Conservation (phyloP, 2,888 invertebrate species). For the Polylopha cassiicola region DNA sequence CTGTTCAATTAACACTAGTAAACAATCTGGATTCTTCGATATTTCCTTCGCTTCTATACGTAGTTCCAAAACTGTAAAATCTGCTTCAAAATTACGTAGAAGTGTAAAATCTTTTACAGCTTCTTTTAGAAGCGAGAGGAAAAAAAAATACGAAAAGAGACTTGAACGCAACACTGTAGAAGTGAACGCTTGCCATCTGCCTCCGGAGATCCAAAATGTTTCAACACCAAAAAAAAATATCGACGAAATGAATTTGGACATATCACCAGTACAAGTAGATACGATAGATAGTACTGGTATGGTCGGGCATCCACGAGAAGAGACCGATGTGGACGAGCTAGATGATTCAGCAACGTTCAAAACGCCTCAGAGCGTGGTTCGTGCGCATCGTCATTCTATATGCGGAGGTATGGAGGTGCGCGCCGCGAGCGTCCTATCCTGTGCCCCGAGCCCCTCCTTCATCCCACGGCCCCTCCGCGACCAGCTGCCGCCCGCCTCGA, state of each 20-base stretch:
- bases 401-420: constrained; percentile 48
- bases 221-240: constrained; percentile 60
- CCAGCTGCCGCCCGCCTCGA: constrained; percentile 59
- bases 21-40: constrained; percentile 71
- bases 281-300: constrained; percentile 63
- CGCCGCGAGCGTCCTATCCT: constrained; percentile 25
- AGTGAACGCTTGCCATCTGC: constrained; percentile 57
- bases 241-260: constrained; percentile 60
- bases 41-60: constrained; percentile 67
- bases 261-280: constrained; percentile 69
- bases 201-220: constrained; percentile 49
- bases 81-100: constrained; percentile 66
- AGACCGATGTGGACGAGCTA: constrained; percentile 50
- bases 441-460: constrained; percentile 19
- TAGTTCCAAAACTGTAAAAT: constrained; percentile 67
- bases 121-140: constrained; percentile 70
- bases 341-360: constrained; percentile 65
- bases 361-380: constrained; percentile 62
- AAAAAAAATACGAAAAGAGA: constrained; percentile 71
- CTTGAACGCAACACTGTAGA: constrained; percentile 62
- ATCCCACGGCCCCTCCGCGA: constrained; percentile 43
- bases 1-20: constrained; percentile 68
- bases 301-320: constrained; percentile 43
- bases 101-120: constrained; percentile 75
- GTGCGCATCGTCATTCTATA: constrained; percentile 58